phyloP scores from a whole-genome alignment of 2,797 vertebrate genomes.

The Centropyge bicolor region DNA sequence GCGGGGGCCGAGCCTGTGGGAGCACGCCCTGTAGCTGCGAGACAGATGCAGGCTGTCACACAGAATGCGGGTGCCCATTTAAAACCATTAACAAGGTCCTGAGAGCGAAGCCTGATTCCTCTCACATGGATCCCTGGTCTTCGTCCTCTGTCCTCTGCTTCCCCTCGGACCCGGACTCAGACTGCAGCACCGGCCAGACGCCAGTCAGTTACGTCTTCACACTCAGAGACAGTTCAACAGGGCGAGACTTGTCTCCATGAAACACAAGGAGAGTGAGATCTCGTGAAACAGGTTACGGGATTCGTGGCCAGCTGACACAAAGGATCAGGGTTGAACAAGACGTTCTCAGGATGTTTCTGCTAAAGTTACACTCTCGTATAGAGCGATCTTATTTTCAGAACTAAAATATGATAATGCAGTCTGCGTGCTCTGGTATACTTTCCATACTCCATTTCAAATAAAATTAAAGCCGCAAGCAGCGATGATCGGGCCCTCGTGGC shows the following conservation, averaged over 20 bases:
- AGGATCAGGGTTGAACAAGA: constrained; percentile 39
- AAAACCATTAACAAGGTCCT: constrained; percentile 79
- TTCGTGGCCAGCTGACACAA: constrained; percentile 47
- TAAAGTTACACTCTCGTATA: constrained; percentile 42
- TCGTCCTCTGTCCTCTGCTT: background rate
- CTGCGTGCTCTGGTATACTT: constrained; percentile 9
- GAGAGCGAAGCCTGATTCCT: constrained; percentile 46
- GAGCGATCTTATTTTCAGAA: constrained; percentile 4
- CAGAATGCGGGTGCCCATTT: constrained; percentile 75
- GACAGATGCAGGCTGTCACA: constrained; percentile 77
- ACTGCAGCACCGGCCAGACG: constrained; percentile 33
- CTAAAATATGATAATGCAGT: constrained; percentile 2
- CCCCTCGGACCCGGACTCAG: constrained; percentile 2
- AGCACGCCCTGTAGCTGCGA: constrained; percentile 58
- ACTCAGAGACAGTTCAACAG: constrained; percentile 44
- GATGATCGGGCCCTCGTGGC: too few species aligned
- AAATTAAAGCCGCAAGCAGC: too few species aligned
- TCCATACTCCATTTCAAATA: constrained; percentile 41
- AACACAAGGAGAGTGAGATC: constrained; percentile 49
- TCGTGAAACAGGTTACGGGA: constrained; percentile 45
- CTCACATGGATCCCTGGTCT: constrained; percentile 12
- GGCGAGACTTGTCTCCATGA: constrained; percentile 51
- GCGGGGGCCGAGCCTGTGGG: constrained; percentile 62
- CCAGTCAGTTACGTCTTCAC: constrained; percentile 25
- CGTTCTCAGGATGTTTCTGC: constrained; percentile 50